Evolutionary conservation across 92 coral and sea anemone genomes (phyloP).

Genomic region (Virgularia gustaviana): DNA sequence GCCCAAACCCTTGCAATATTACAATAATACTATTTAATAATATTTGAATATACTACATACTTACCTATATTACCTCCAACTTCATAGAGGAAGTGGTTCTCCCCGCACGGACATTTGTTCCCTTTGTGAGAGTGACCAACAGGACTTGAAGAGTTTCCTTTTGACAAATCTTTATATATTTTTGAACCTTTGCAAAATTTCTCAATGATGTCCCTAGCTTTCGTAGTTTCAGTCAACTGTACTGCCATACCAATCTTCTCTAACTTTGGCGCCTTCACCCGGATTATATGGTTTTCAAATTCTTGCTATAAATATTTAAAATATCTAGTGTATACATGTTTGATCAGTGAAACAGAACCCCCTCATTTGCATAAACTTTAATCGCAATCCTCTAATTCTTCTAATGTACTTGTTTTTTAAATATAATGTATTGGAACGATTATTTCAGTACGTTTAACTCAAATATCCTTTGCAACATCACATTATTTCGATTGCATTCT

Average conservation of each 20-base stretch:
- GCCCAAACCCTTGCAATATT: no score
- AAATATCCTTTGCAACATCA: no score
- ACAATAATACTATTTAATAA: no score
- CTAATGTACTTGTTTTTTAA: no score
- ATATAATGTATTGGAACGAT: no score
- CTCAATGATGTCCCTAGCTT: conserved; percentile 82
- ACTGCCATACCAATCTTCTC: conserved; percentile 91
- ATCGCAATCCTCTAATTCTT: no score
- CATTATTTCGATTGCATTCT: no score
- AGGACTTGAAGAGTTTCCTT: not conserved
- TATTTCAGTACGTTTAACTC: no score
- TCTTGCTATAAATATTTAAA: conserved; percentile 66
- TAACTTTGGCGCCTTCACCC: conserved; percentile 89
- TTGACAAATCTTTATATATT: not conserved
- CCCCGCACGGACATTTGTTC: conserved; percentile 79
- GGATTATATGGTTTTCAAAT: conserved; percentile 80
- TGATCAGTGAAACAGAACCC: not conserved
- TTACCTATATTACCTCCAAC: conserved; percentile 94
- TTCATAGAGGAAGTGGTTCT: conserved; percentile 76
- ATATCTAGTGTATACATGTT: not conserved
- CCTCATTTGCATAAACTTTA: no score
- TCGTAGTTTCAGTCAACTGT: conserved; percentile 69
- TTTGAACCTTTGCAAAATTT: conserved; percentile 59
- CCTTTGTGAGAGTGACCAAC: conserved; percentile 57
- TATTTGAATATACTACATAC: not conserved